Conservation (phyloP, 2,888 invertebrate genomes). For the Metalampra italica region DNA sequence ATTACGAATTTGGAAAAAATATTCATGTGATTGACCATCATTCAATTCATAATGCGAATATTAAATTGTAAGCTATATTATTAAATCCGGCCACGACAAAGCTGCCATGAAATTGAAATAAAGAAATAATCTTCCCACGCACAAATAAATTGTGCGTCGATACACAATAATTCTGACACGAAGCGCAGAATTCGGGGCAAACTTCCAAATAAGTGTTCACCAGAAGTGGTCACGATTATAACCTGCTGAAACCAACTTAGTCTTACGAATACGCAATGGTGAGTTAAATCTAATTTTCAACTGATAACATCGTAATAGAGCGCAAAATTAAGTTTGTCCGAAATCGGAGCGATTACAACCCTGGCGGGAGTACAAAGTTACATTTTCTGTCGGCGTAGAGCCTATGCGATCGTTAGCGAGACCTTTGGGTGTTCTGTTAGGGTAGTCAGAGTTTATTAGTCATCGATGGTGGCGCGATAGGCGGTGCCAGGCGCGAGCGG, state of each 20-base stretch:
- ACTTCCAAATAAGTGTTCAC: constrained; percentile 68
- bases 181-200: constrained; percentile 72
- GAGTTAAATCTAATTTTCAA: constrained; percentile 34
- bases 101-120: constrained; percentile 46
- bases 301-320: constrained; percentile 33
- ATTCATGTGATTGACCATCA: too few species aligned
- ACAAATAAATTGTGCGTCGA: constrained; percentile 64
- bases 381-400: constrained; percentile 15
- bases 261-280: constrained; percentile 14
- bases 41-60: not conserved
- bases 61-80: not conserved
- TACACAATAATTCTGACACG: constrained; percentile 64
- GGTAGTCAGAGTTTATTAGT: constrained; percentile 58
- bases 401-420: constrained; percentile 11
- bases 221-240: constrained; percentile 74
- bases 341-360: constrained; percentile 46
- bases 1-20: not conserved
- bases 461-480: constrained; percentile 77
- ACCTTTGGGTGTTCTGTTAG: constrained; percentile 4
- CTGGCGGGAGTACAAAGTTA: constrained; percentile 24
- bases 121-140: constrained; percentile 68
- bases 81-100: constrained; percentile 19
- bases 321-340: constrained; percentile 37
- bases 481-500: constrained; percentile 70
- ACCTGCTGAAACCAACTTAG: constrained; percentile 30